A percentile compares a stretch with the other conserved stretches of the same genome.
Conservation (phyloP, 2,113 vertebrate species). For the Cebus imitator region DNA sequence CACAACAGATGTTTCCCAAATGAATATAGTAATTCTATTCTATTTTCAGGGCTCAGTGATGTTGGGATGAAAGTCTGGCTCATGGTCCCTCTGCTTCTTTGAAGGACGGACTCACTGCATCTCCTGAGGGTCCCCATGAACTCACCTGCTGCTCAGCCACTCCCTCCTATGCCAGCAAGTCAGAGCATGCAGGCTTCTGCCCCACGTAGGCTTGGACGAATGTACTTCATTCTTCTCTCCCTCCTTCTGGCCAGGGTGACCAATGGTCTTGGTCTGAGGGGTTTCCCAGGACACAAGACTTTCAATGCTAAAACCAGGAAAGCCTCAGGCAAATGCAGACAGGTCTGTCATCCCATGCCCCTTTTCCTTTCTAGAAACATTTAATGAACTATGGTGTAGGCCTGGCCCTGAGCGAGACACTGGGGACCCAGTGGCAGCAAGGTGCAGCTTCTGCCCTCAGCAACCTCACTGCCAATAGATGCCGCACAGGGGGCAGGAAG, state of each 20-base stretch:
- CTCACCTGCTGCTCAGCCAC: not conserved
- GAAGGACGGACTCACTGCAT: not conserved
- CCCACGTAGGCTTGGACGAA: not conserved
- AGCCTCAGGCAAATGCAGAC: not conserved
- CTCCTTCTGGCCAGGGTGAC: not conserved
- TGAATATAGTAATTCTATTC: not conserved
- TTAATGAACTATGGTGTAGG: not conserved
- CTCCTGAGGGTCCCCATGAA: not conserved
- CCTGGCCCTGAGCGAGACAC: not conserved
- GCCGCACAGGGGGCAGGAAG: not conserved
- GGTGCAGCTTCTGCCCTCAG: not conserved
- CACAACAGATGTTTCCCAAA: constrained; percentile 41
- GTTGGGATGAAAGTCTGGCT: not conserved
- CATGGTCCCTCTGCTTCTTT: not conserved
- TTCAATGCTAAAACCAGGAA: not conserved
- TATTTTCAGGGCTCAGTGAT: constrained; percentile 28
- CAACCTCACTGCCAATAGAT: not conserved
- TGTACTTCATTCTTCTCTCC: not conserved
- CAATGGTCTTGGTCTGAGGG: not conserved
- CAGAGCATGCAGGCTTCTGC: not conserved
- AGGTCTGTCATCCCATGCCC: not conserved
- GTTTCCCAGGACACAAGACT: not conserved
- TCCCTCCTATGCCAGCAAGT: not conserved
- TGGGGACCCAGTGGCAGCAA: not conserved
- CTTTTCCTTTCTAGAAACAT: not conserved